Conservation (phyloP, 2,888 invertebrate species). For the Zonitis immaculata region DNA sequence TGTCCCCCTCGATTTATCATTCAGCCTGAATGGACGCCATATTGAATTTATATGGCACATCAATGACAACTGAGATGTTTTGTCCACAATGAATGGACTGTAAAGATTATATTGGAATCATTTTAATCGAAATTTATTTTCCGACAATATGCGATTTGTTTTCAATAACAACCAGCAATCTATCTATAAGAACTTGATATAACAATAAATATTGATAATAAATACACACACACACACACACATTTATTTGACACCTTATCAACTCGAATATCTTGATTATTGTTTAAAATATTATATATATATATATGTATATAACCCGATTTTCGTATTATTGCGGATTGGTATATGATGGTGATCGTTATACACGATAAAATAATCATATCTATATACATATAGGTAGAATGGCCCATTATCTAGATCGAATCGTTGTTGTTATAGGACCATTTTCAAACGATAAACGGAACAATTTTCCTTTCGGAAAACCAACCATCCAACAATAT, state of each 20-base stretch:
- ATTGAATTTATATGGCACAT: constrained; percentile 36
- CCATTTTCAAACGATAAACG: neutral
- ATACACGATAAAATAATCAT: no score
- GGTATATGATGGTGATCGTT: no score
- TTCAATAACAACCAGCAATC: no score
- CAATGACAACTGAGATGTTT: constrained; percentile 36
- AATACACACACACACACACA: no score
- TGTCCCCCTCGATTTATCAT: constrained; percentile 38
- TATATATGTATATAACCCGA: no score
- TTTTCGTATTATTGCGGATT: no score
- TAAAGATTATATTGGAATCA: constrained; percentile 30
- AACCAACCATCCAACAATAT: neutral
- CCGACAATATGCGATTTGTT: neutral
- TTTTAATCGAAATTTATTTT: constrained; percentile 28
- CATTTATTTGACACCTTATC: no score
- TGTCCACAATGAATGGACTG: constrained; percentile 32
- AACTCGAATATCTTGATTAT: no score
- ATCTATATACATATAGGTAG: no score
- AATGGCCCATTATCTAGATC: neutral
- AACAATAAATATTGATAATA: no score
- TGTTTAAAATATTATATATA: no score
- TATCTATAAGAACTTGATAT: no score
- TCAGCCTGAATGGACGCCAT: constrained; percentile 34
- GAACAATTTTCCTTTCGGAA: neutral
- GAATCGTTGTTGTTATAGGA: neutral